These are phyloP conservation scores for Schizothorax lantsangensis DNA, from an alignment of 2,797 vertebrate genomes.

Conservation along the genomic window DNA sequence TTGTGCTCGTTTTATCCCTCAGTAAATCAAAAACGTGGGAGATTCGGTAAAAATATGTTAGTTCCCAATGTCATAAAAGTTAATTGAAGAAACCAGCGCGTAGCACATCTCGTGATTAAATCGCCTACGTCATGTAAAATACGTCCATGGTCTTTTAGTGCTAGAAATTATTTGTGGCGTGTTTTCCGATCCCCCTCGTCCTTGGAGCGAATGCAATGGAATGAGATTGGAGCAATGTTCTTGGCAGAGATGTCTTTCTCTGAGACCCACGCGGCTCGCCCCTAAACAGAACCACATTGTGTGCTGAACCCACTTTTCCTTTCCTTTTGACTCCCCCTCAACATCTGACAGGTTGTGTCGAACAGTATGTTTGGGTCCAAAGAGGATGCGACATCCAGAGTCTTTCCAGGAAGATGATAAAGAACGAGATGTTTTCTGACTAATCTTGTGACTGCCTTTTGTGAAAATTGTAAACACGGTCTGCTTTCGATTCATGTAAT, in stretches of 20 bases:
- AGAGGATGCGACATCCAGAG: constrained; percentile 2
- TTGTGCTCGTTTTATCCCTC: background rate
- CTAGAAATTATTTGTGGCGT: constrained; percentile 66
- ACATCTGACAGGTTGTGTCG: constrained; percentile 38
- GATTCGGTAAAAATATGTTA: background rate
- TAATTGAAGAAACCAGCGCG: background rate
- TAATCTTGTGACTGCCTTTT: background rate
- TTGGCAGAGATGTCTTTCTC: constrained; percentile 45
- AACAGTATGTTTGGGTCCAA: constrained; percentile 3
- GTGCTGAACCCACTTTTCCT: constrained; percentile 64
- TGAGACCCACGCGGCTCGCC: constrained; percentile 54
- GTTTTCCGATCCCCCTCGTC: constrained; percentile 61
- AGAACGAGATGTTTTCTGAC: background rate
- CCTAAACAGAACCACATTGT: constrained; percentile 80
- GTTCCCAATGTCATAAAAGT: constrained; percentile 24
- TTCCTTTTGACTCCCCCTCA: constrained; percentile 27
- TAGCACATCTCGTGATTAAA: background rate
- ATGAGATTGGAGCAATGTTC: constrained; percentile 66
- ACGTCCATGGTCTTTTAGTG: background rate
- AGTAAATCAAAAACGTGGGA: background rate
- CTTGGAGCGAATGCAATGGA: constrained; percentile 60
- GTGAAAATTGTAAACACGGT: background rate
- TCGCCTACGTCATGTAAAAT: constrained; percentile 4
- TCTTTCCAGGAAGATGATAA: background rate
- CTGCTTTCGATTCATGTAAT: constrained; percentile 13